phyloP scores from a whole-genome alignment of 2,113 vertebrate genomes.

The Talpa occidentalis region DNA sequence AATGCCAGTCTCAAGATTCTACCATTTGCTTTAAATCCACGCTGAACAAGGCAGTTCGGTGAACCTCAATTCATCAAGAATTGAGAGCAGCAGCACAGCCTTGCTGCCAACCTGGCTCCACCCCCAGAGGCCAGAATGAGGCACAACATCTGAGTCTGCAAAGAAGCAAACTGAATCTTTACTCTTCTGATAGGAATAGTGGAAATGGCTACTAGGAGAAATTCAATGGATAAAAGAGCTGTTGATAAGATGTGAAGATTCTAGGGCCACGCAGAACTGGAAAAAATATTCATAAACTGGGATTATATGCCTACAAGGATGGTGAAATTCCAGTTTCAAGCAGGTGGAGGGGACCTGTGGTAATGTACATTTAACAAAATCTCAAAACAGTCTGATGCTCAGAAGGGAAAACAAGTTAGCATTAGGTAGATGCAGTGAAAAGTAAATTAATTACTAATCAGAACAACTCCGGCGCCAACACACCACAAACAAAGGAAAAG shows the following conservation, averaged over 20 bases:
- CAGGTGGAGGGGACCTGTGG: neutral
- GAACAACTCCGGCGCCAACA: neutral
- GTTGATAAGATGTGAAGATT: neutral
- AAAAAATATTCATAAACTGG: neutral
- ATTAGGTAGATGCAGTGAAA: neutral
- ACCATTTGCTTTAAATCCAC: neutral
- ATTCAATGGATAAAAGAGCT: neutral
- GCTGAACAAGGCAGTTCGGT: neutral
- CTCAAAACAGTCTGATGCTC: neutral
- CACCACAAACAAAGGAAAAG: neutral
- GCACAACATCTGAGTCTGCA: neutral
- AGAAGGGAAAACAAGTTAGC: neutral
- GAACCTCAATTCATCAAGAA: no score
- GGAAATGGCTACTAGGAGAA: neutral
- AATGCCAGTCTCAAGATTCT: neutral
- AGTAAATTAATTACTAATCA: neutral
- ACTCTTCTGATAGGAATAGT: neutral
- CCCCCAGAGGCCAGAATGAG: neutral
- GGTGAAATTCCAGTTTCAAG: neutral
- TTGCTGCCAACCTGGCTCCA: neutral
- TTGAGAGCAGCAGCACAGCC: neutral
- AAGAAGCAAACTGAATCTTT: neutral
- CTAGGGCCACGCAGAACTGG: neutral
- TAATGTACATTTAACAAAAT: neutral
- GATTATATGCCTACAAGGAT: neutral